These are phyloP conservation scores for Phaedon cochleariae DNA, from an alignment of 2,888 invertebrate species.

Conservation along the genomic window DNA sequence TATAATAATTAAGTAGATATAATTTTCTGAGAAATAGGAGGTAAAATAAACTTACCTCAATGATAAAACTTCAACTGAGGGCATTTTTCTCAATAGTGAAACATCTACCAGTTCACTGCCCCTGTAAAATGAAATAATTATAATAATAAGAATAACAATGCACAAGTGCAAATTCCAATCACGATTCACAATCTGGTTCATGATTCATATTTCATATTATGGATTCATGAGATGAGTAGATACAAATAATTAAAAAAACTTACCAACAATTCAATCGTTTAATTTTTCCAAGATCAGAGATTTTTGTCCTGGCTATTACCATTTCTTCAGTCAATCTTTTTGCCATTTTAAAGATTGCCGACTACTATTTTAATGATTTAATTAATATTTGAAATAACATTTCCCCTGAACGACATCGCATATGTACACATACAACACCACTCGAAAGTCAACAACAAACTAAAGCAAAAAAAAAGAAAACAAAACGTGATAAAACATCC, in stretches of 20 bases:
- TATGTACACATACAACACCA: neutral
- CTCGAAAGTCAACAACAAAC: conserved; percentile 10
- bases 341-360: conserved; percentile 66
- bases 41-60: conserved; percentile 75
- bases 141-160: no score
- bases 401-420: neutral
- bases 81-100: conserved; percentile 83
- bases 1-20: no score
- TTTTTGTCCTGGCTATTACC: conserved; percentile 91
- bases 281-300: conserved; percentile 86
- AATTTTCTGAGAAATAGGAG: neutral
- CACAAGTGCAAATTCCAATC: no score
- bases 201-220: conserved; percentile 9
- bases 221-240: no score
- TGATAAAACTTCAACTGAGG: conserved; percentile 91
- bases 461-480: conserved; percentile 11
- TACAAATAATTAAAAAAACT: no score
- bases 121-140: conserved; percentile 72
- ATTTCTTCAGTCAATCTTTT: conserved; percentile 93
- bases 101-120: conserved; percentile 94
- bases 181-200: conserved; percentile 11
- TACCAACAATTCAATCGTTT: conserved; percentile 96
- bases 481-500: no score
- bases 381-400: neutral
- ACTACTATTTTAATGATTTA: neutral